Base-by-base conservation (phyloP, 92 coral and sea anemone genomes). In the Parazoanthus swiftii region DNA sequence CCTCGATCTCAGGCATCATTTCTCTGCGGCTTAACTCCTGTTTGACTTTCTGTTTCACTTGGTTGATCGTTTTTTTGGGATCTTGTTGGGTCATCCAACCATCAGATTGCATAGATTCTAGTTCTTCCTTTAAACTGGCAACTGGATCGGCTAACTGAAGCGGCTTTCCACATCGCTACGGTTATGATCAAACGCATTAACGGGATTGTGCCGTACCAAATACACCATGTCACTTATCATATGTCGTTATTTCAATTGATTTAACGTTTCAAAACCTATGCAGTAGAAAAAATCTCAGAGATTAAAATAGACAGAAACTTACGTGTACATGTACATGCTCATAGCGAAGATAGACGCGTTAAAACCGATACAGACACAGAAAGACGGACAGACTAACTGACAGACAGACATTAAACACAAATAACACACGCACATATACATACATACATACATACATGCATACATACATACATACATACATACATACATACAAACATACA, bases 1-100 rank as follows among this genome's bases (percentile, higher is more conserved):
- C 96, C 80, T 92, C 93, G 46, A 74, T 92, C 44, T 88, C 89
- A 37, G 90, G 71, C 99, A 96, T 93, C 81, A 93, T 90, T 65
- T 96, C 99, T 68, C 82, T 89, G 54, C 84, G 86, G 63, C 92
- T 92, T 51, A 96, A 81, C 84, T 94, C 96, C 7, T 79, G 86
- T 81, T 83, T 85, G 8, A 96, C 90, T 10, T 77, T 91, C 36
- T 85, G 79, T 75, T 88, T 85, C 6, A 94, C 83, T 74, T 73
- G 90, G 50, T 89, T 88, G 79, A 63, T 81, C 5, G 79, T 77
- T 20, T 73, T 74, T 18, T 77, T 82, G 37, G 91, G 85, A 58
- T 94, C 74, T 10, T 38, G 74, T 74, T 92, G 95, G 14, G 89
- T 73, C 46, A 78, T 89, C 92, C 91, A 96, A 20, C 93, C 98